phyloP scores from a whole-genome alignment of 1,140 invertebrate genomes.

The Triops longicaudatus region DNA sequence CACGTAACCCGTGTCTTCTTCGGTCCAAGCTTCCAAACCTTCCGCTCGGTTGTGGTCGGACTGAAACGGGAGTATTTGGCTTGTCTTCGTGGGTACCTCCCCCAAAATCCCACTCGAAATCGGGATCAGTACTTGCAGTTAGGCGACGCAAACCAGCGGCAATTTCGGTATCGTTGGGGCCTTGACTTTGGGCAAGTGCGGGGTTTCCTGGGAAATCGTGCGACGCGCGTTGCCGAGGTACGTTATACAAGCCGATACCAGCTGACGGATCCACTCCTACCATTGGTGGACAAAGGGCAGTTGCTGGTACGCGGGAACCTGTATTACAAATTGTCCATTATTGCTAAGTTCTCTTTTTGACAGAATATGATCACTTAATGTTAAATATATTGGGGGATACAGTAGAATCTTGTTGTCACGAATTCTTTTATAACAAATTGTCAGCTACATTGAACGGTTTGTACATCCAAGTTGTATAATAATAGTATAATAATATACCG shows the following conservation, averaged over 20 bases:
- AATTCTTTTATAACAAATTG: no score
- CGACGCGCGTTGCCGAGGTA: constrained; percentile 39
- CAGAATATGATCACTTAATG: no score
- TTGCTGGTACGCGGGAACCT: background rate
- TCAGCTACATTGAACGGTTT: no score
- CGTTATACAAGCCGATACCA: constrained; percentile 39
- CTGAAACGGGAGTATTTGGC: background rate
- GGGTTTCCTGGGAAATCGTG: constrained; percentile 36
- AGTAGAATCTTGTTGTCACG: no score
- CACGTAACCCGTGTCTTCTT: constrained; percentile 34
- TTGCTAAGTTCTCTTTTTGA: background rate
- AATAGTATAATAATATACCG: no score
- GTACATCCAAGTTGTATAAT: no score
- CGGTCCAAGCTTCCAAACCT: constrained; percentile 52
- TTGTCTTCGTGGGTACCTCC: constrained; percentile 20
- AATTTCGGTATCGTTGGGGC: constrained; percentile 6
- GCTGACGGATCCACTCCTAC: constrained; percentile 28
- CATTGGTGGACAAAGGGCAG: constrained; percentile 27
- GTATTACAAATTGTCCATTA: background rate
- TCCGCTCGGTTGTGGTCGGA: background rate
- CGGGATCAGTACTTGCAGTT: constrained; percentile 7
- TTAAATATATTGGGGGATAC: no score
- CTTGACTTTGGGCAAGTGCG: constrained; percentile 30
- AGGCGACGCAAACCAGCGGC: constrained; percentile 1
- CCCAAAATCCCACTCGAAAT: constrained; percentile 28